phyloP scores from a whole-genome alignment of 2,113 vertebrate species.

The Carollia perspicillata region DNA sequence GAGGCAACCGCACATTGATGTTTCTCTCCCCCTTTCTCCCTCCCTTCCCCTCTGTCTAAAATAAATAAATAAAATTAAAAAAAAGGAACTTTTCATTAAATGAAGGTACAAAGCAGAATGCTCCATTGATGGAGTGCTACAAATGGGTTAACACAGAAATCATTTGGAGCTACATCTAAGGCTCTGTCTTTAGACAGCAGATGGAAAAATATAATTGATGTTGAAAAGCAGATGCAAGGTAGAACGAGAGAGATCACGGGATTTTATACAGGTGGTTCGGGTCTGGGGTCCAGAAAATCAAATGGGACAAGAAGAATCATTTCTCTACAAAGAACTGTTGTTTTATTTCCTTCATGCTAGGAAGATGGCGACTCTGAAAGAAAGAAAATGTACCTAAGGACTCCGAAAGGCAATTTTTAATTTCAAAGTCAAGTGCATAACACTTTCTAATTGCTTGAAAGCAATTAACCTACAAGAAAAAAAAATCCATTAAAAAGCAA shows the following conservation, averaged over 20 bases:
- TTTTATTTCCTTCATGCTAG: background rate
- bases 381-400: background rate
- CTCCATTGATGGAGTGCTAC: background rate
- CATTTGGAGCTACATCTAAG: background rate
- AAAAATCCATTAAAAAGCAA: slow-evolving; percentile 34
- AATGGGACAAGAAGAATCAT: background rate
- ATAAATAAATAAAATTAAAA: too few species aligned
- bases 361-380: background rate
- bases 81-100: slow-evolving; percentile 37
- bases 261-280: background rate
- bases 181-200: background rate
- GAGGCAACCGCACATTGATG: too few species aligned
- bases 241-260: background rate
- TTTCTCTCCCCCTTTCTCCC: too few species aligned
- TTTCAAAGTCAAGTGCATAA: background rate
- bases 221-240: background rate
- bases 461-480: background rate
- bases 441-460: slow-evolving; percentile 18
- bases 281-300: background rate
- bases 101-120: background rate
- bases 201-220: slow-evolving; percentile 14
- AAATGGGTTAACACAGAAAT: background rate
- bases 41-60: too few species aligned
- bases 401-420: background rate
- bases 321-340: background rate